Evolutionary conservation across 2,888 invertebrate genomes (phyloP).

Genomic region (Cantharis flavilabris): DNA sequence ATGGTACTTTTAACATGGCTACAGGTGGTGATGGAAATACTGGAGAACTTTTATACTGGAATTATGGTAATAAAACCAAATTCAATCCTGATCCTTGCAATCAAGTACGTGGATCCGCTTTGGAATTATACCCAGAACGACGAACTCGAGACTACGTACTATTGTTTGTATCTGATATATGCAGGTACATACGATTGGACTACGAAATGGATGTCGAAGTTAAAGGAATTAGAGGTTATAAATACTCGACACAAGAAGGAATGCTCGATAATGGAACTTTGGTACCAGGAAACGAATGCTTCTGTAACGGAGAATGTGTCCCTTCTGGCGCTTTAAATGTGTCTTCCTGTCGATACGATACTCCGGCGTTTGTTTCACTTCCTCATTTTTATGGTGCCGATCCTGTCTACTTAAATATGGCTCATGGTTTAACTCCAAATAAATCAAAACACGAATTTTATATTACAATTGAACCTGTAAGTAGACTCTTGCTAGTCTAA

Average conservation of each 20-base stretch:
- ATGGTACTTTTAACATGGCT: conserved; percentile 77
- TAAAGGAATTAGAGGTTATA: conserved; percentile 67
- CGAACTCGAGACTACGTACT: conserved; percentile 61
- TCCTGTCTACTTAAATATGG: conserved; percentile 62
- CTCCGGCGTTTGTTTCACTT: conserved; percentile 78
- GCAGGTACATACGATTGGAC: conserved; percentile 68
- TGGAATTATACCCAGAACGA: conserved; percentile 77
- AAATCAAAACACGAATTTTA: conserved; percentile 71
- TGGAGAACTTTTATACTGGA: conserved; percentile 76
- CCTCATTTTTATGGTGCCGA: conserved; percentile 81
- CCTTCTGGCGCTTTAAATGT: conserved; percentile 74
- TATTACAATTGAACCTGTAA: conserved; percentile 72
- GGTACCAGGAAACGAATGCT: conserved; percentile 66
- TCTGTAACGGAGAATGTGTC: conserved; percentile 69
- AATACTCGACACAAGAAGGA: conserved; percentile 66
- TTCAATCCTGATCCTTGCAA: conserved; percentile 62
- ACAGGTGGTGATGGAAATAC: conserved; percentile 71
- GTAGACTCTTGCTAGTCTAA: conserved; percentile 31
- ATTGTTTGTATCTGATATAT: conserved; percentile 77
- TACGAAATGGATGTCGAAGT: conserved; percentile 63
- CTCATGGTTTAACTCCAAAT: conserved; percentile 69
- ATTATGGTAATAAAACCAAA: conserved; percentile 63
- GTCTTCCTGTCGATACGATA: conserved; percentile 72
- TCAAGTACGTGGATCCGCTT: conserved; percentile 72
- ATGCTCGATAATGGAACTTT: conserved; percentile 69